Conservation (phyloP, 2,888 invertebrate genomes). For the Leptinotarsa rubiginosa region DNA sequence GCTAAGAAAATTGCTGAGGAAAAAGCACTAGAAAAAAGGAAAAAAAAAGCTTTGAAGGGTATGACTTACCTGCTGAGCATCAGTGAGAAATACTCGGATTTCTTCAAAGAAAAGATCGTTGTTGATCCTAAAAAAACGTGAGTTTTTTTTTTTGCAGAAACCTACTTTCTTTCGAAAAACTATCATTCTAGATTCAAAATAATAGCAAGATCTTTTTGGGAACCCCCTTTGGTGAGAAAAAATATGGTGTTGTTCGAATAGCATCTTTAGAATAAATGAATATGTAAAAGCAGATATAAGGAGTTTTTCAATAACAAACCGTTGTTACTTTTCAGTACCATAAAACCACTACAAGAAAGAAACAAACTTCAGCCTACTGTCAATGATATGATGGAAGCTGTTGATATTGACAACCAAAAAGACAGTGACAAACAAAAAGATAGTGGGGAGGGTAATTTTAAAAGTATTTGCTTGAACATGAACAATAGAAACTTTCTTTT, state of each 20-base stretch:
- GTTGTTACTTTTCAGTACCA: conserved; percentile 22
- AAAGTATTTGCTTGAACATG: not conserved
- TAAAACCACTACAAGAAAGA: conserved; percentile 40
- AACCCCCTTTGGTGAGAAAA: not conserved
- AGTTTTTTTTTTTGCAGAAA: conserved; percentile 1
- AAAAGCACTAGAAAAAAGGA: conserved; percentile 34
- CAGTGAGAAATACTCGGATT: conserved; percentile 51
- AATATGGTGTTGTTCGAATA: too few species aligned
- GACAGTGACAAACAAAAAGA: conserved; percentile 5
- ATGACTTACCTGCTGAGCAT: conserved; percentile 50
- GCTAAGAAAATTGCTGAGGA: conserved; percentile 34
- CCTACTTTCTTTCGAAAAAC: not conserved
- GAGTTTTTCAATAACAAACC: too few species aligned
- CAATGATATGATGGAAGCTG: conserved; percentile 42
- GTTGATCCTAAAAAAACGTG: conserved; percentile 24
- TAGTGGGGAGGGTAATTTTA: not conserved
- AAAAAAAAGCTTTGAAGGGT: conserved; percentile 48
- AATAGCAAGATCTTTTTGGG: not conserved
- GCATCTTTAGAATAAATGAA: too few species aligned
- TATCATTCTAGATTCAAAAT: not conserved
- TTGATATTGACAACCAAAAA: conserved; percentile 15
- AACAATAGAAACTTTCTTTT: conserved; percentile 9
- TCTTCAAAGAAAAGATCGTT: conserved; percentile 47
- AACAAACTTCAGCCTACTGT: conserved; percentile 40
- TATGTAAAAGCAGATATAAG: too few species aligned